These are phyloP conservation scores for Loxodonta africana DNA, from an alignment of 2,113 vertebrate species.

Conservation along the genomic window DNA sequence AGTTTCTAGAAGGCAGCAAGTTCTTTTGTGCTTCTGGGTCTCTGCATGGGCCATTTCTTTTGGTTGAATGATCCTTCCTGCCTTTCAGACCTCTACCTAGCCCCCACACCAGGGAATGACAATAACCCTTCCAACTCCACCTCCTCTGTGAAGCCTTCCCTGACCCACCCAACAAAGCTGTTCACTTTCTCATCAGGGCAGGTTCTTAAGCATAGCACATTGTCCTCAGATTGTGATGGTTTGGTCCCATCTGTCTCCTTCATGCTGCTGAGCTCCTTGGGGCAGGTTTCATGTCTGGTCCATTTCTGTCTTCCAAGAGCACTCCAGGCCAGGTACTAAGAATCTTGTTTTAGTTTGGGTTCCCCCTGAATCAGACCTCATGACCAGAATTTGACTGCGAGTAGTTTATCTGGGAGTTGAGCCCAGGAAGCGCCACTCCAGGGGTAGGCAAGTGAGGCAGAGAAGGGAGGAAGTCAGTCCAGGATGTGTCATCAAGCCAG, in stretches of 20 bases:
- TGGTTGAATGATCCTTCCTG: background rate
- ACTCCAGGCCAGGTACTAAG: background rate
- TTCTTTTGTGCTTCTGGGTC: background rate
- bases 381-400: background rate
- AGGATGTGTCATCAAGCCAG: background rate
- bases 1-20: background rate
- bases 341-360: background rate
- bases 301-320: background rate
- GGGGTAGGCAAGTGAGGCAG: background rate
- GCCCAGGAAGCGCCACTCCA: background rate
- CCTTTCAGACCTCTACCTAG: background rate
- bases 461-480: background rate
- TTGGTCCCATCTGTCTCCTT: background rate
- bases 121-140: background rate
- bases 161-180: background rate
- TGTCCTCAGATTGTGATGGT: background rate
- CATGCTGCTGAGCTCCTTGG: background rate
- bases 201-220: background rate
- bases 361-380: background rate
- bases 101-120: background rate
- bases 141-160: background rate
- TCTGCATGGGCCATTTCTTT: background rate
- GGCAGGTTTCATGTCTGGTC: background rate
- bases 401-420: background rate
- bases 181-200: background rate